Evolutionary conservation across 2,888 invertebrate genomes (phyloP), one percentile per base, ranked within the genome.

Genomic region (Drosophila percnosoma): DNA sequence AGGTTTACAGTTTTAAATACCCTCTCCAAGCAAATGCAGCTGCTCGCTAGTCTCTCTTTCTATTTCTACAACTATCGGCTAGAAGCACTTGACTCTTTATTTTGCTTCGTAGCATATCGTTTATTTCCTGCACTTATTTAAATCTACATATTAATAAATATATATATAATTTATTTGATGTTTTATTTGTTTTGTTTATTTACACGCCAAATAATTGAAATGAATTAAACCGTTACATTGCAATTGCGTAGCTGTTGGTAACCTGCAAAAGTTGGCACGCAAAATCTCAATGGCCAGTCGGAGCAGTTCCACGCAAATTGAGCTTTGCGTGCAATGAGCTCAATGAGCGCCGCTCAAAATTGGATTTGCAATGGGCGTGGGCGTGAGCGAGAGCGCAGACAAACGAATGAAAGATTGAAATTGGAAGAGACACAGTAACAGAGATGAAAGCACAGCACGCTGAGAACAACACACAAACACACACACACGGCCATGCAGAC

Each of bases 231-330:
- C 54, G 63, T 68, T 65, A 78, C 71, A 67, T 42, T 63, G 54
- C 58, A 73, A 66, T 64, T 70, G 68, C 68, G 88, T 94, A 95
- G 95, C 95, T 91, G 94, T 95, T 92, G 93, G 94, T 92, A 92
- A 93, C 92, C 94, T 95, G 90, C 94, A 95, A 93, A 93, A 92
- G 92, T 87, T 93, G 90, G 91, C 90, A 89, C 92, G 93, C 90
- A 91, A 92, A 89, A 81, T 90, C 79, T 91, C 91, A 80, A 75
- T 73, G 83, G 82, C 87, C 89, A 92, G 92, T 87, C 92, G 90
- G 89, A 91, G 90, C 87, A 91, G 87, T 83, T 91, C 91, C 87
- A 80, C 90, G 75, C 91, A 91, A 75, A 82, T 91, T 91, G 90
- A 91, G 81, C 82, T 91, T 73, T 80, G 79, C 70, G 90, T 91